These are phyloP conservation scores for Pimpla rufipes DNA, from an alignment of 2,888 invertebrate species.

Conservation along the genomic window DNA sequence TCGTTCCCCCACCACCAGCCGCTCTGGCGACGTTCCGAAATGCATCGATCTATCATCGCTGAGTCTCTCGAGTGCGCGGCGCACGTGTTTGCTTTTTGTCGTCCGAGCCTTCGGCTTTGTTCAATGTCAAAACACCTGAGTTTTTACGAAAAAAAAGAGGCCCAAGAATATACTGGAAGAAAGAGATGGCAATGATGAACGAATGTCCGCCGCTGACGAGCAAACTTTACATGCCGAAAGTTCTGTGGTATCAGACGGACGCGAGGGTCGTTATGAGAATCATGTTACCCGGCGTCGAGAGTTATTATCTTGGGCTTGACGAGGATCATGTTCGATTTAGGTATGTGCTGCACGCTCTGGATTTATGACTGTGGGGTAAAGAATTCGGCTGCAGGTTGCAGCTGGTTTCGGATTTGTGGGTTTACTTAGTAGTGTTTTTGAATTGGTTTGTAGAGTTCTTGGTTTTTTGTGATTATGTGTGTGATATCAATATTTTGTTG, in stretches of 20 bases:
- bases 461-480: too few species aligned
- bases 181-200: conserved; percentile 44
- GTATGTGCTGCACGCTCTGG: conserved; percentile 69
- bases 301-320: conserved; percentile 78
- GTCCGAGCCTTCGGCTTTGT: background rate
- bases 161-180: too few species aligned
- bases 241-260: conserved; percentile 82
- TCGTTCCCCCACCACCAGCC: too few species aligned
- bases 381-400: too few species aligned
- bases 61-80: background rate
- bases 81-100: background rate
- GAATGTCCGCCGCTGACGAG: conserved; percentile 25
- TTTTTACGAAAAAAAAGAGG: conserved; percentile 25
- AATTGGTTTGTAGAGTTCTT: too few species aligned
- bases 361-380: background rate
- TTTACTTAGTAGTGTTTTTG: too few species aligned
- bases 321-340: conserved; percentile 78
- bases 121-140: background rate
- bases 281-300: conserved; percentile 77
- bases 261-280: conserved; percentile 76
- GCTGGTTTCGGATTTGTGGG: too few species aligned
- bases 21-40: background rate
- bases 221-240: conserved; percentile 72
- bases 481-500: too few species aligned
- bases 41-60: background rate